Conservation (phyloP, 2,797 vertebrate genomes). For the Macrochelys suwanniensis region DNA sequence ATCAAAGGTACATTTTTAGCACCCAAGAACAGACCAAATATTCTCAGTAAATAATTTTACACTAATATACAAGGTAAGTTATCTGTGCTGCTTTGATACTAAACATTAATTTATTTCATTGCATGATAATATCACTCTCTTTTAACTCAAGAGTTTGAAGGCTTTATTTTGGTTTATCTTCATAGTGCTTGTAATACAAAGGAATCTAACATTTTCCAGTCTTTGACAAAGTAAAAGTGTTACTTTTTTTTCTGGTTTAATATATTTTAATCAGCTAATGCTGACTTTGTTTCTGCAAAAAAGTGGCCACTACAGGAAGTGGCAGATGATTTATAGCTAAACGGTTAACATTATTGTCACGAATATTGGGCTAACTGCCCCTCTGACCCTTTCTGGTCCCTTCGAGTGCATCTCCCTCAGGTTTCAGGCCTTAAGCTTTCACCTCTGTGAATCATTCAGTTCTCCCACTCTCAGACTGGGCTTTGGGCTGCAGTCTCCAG, state of each 20-base stretch:
- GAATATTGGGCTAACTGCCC: background rate
- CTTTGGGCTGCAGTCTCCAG: background rate
- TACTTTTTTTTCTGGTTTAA: background rate
- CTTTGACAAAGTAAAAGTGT: background rate
- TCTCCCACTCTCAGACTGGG: background rate
- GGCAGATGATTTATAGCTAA: background rate
- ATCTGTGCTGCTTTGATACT: background rate
- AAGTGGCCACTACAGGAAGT: background rate
- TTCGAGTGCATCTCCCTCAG: background rate
- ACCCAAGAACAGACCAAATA: background rate
- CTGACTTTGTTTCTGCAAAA: conserved; percentile 3
- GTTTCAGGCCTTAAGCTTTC: background rate
- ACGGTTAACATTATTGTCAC: background rate
- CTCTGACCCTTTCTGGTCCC: background rate
- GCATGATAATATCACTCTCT: background rate
- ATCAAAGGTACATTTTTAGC: background rate
- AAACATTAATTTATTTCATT: background rate
- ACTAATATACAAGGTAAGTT: background rate
- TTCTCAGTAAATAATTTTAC: conserved; percentile 6
- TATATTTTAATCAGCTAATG: conserved; percentile 6
- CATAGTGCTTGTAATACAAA: background rate
- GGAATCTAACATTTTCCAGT: background rate
- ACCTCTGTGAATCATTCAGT: background rate
- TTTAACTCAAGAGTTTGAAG: background rate
- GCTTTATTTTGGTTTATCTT: background rate